phyloP scores from a whole-genome alignment of 2,888 invertebrate species.

The Parasteatoda lunata region DNA sequence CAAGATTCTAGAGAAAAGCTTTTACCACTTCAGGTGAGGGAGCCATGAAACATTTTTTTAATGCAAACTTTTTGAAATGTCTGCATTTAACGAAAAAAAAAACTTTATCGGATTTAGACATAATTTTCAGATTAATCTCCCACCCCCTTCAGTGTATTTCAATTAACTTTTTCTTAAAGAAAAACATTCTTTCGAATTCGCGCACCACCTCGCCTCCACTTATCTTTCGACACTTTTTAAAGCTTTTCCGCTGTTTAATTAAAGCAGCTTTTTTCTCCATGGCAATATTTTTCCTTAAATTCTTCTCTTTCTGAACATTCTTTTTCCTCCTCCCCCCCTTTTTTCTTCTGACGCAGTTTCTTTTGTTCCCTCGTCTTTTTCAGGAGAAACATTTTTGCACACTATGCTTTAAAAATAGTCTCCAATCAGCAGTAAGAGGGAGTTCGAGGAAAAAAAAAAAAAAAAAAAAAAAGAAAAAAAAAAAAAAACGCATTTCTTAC shows the following conservation, averaged over 20 bases:
- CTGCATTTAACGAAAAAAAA: constrained; percentile 67
- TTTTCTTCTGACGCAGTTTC: constrained; percentile 24
- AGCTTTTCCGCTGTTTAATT: constrained; percentile 68
- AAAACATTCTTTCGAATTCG: constrained; percentile 55
- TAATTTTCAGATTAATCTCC: constrained; percentile 67
- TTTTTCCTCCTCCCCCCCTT: constrained; percentile 37
- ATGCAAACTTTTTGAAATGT: constrained; percentile 68
- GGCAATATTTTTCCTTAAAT: constrained; percentile 7
- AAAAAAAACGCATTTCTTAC: constrained; percentile 27
- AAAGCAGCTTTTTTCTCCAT: constrained; percentile 57
- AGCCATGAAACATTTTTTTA: constrained; percentile 64
- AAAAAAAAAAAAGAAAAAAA: constrained; percentile 1
- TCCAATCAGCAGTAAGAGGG: constrained; percentile 60
- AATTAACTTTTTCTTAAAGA: constrained; percentile 65
- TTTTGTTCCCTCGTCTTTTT: constrained; percentile 21
- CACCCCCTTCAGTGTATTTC: constrained; percentile 63
- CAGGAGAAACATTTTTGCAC: constrained; percentile 20
- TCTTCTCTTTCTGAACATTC: constrained; percentile 41
- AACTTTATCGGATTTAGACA: constrained; percentile 67
- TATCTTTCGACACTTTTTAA: constrained; percentile 67
- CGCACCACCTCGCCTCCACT: constrained; percentile 61
- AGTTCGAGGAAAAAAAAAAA: constrained; percentile 14
- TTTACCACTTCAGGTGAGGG: constrained; percentile 49
- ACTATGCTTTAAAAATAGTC: constrained; percentile 60
- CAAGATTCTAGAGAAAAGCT: constrained; percentile 57